phyloP scores from a whole-genome alignment of 2,797 vertebrate species.

The Neomorphus geoffroyi region DNA sequence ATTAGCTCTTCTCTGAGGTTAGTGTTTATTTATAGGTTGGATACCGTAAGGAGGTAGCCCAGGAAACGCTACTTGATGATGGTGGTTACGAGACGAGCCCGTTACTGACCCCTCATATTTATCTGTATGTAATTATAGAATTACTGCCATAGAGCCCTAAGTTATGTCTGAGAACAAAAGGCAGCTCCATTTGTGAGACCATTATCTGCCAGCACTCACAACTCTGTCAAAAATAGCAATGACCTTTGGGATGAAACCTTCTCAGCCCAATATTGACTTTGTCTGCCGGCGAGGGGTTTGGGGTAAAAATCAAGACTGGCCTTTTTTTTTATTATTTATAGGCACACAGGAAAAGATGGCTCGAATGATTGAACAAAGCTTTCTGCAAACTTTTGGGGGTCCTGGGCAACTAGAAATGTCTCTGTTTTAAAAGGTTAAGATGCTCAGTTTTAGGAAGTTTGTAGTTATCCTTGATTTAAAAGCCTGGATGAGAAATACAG shows the following conservation, averaged over 20 bases:
- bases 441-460: neutral
- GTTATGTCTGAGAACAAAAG: neutral
- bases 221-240: neutral
- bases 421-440: neutral
- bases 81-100: neutral
- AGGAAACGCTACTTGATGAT: constrained; percentile 18
- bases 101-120: neutral
- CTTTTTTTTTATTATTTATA: neutral
- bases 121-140: constrained; percentile 23
- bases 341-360: accelerated
- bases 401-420: neutral
- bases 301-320: neutral
- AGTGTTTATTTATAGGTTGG: constrained; percentile 32
- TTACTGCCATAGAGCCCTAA: neutral
- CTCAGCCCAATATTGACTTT: neutral
- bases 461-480: neutral
- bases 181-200: neutral
- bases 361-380: neutral
- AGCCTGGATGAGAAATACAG: neutral
- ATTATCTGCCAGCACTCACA: neutral
- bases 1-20: constrained; percentile 18
- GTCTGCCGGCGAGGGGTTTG: neutral
- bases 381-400: neutral
- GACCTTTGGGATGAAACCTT: neutral
- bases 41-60: neutral